A percentile compares a stretch with the other conserved stretches of the same genome.
phyloP scores from a whole-genome alignment of 2,888 invertebrate species.

The Synergus itoensis region DNA sequence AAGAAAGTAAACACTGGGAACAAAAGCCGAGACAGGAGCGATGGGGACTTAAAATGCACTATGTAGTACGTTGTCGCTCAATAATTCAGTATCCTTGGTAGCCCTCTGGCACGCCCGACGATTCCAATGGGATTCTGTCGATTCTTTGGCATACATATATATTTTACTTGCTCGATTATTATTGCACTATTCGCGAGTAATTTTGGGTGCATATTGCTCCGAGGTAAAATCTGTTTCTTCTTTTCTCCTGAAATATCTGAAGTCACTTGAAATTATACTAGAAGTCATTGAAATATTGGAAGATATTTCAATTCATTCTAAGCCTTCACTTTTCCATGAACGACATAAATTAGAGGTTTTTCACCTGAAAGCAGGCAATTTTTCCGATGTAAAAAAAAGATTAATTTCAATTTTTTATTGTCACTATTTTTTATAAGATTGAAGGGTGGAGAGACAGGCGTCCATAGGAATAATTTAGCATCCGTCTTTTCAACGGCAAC shows the following conservation, averaged over 20 bases:
- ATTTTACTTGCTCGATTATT: conserved; percentile 18
- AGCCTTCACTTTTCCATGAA: not conserved
- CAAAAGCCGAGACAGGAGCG: conserved; percentile 6
- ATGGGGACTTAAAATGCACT: conserved; percentile 38
- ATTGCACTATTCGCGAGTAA: conserved; percentile 20
- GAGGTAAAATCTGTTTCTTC: not conserved
- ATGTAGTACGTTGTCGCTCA: conserved; percentile 31
- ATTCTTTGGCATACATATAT: conserved; percentile 2
- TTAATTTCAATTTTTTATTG: not conserved
- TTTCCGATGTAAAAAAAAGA: not conserved
- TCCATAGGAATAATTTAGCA: conserved; percentile 44
- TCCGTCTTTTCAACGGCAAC: conserved; percentile 45
- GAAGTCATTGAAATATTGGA: too few species aligned
- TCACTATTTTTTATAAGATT: conserved; percentile 16
- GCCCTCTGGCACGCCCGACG: conserved; percentile 17
- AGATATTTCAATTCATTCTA: not conserved
- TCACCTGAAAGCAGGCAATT: not conserved
- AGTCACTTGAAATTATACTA: too few species aligned
- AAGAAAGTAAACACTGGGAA: conserved; percentile 11
- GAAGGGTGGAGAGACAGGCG: not conserved
- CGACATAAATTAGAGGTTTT: not conserved
- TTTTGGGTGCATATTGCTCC: conserved; percentile 17
- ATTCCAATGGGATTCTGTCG: conserved; percentile 34
- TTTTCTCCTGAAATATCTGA: not conserved
- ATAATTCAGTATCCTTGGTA: conserved; percentile 32